These are phyloP conservation scores for Microtus pennsylvanicus DNA, from an alignment of 2,113 vertebrate species.

Conservation along the genomic window DNA sequence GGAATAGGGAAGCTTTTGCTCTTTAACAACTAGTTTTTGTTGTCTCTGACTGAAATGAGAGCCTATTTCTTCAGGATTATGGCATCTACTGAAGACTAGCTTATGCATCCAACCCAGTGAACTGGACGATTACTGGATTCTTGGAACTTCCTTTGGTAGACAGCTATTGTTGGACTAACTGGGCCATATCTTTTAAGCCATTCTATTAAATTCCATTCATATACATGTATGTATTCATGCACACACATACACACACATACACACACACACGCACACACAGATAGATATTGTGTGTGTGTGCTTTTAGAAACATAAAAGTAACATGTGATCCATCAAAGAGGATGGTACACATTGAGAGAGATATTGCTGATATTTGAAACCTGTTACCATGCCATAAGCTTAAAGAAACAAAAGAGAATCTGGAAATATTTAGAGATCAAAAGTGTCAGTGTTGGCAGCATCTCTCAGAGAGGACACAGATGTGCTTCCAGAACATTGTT, in stretches of 20 bases:
- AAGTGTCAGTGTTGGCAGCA: not conserved
- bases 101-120: rapidly evolving
- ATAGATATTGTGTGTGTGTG: not conserved
- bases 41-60: not conserved
- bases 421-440: not conserved
- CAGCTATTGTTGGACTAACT: not conserved
- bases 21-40: not conserved
- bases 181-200: not conserved
- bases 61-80: not conserved
- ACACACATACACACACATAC: too few relatives aligned
- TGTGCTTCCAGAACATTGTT: not conserved
- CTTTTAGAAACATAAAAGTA: not conserved
- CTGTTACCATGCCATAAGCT: not conserved
- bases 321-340: not conserved
- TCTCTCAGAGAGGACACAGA: not conserved
- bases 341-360: not conserved
- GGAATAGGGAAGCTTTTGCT: not conserved
- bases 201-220: not conserved
- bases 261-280: too few relatives aligned
- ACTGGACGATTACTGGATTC: not conserved
- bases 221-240: not conserved
- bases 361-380: not conserved
- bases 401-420: not conserved
- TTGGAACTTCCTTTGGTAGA: not conserved
- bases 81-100: not conserved